These are phyloP conservation scores for Euproctis similis DNA, from an alignment of 2,888 invertebrate genomes.

Conservation along the genomic window DNA sequence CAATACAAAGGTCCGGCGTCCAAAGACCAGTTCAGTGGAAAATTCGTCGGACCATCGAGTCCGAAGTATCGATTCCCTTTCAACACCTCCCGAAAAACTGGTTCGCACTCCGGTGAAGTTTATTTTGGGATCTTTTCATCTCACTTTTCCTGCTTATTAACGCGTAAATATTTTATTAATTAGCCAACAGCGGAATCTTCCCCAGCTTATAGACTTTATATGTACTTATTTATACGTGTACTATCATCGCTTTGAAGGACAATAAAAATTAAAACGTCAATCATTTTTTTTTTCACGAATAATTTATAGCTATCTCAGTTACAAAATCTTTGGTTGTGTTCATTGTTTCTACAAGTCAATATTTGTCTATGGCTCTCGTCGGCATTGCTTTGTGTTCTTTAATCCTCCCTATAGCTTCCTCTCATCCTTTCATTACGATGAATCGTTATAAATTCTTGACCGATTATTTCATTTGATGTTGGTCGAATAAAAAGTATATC, in stretches of 20 bases:
- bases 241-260: conserved; percentile 8
- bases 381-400: conserved; percentile 59
- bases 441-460: conserved; percentile 69
- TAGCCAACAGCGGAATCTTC: conserved; percentile 21
- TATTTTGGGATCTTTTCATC: conserved; percentile 74
- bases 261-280: conserved; percentile 40
- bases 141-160: conserved; percentile 57
- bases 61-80: conserved; percentile 62
- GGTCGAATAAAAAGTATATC: conserved; percentile 52
- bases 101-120: conserved; percentile 66
- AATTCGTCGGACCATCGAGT: conserved; percentile 71
- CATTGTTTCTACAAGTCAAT: conserved; percentile 74
- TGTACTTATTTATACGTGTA: conserved; percentile 16
- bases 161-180: conserved; percentile 47
- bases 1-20: conserved; percentile 66
- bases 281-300: conserved; percentile 49
- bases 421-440: conserved; percentile 58
- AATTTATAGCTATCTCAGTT: conserved; percentile 35
- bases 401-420: conserved; percentile 63
- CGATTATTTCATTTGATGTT: conserved; percentile 61
- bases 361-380: conserved; percentile 66
- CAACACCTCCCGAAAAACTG: conserved; percentile 73
- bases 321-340: conserved; percentile 32
- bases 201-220: conserved; percentile 19
- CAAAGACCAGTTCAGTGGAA: conserved; percentile 70